Conservation (phyloP, 2,797 vertebrate genomes). For the Jordanella pulchra region DNA sequence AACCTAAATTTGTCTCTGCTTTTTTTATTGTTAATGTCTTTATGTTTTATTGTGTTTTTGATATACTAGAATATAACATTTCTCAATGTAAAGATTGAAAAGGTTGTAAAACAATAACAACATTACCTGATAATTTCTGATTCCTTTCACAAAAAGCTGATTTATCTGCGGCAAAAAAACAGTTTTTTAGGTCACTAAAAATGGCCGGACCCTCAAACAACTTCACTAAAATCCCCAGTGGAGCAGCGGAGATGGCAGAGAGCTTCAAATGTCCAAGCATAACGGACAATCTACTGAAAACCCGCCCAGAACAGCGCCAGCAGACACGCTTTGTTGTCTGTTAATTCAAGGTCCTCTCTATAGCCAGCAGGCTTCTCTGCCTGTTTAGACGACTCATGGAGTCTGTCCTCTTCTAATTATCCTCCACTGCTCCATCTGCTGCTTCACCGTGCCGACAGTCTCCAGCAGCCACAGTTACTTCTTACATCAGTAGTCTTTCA, state of each 20-base stretch:
- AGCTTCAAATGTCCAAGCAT: constrained; percentile 44
- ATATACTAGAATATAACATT: neutral
- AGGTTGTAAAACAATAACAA: neutral
- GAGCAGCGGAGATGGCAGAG: constrained; percentile 21
- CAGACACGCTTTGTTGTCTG: constrained; percentile 48
- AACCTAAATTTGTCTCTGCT: neutral
- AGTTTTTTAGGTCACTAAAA: constrained; percentile 29
- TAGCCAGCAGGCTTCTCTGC: constrained; percentile 32
- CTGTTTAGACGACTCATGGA: constrained; percentile 46
- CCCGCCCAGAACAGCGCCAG: constrained; percentile 27
- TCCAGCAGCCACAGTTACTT: constrained; percentile 40
- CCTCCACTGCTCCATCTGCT: constrained; percentile 63
- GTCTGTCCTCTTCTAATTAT: constrained; percentile 60
- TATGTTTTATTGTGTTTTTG: neutral
- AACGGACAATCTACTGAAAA: constrained; percentile 40
- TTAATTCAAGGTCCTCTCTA: constrained; percentile 60
- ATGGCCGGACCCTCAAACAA: constrained; percentile 26
- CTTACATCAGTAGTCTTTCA: constrained; percentile 41
- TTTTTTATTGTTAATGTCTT: neutral
- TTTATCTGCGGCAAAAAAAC: constrained; percentile 7
- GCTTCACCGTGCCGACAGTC: constrained; percentile 35
- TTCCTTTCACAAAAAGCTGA: constrained; percentile 12
- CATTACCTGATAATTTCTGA: neutral
- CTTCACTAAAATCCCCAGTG: constrained; percentile 30
- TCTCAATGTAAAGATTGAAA: neutral